A percentile compares a stretch with the other conserved stretches of the same genome.
phyloP scores from a whole-genome alignment of 1,140 invertebrate species.

The Thaumatotibia leucotreta region DNA sequence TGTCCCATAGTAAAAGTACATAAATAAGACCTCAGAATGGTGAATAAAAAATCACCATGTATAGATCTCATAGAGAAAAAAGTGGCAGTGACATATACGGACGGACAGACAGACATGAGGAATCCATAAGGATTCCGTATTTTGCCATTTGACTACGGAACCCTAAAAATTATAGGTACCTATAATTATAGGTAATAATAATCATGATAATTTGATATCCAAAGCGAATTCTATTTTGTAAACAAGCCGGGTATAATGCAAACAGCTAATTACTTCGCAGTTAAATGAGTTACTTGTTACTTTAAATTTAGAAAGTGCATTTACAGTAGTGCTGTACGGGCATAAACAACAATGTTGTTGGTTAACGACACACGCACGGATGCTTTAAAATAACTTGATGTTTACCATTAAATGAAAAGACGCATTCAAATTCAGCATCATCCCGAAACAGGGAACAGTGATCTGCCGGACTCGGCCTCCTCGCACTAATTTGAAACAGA shows the following conservation, averaged over 20 bases:
- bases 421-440: not conserved
- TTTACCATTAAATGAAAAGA: not conserved
- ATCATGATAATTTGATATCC: not conserved
- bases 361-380: not conserved
- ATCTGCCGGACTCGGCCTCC: not conserved
- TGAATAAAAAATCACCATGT: too few species aligned
- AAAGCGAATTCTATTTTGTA: not conserved
- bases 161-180: too few species aligned
- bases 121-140: too few species aligned
- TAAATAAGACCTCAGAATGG: too few species aligned
- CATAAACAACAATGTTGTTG: not conserved
- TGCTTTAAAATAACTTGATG: not conserved
- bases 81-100: too few species aligned
- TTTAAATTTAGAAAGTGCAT: constrained; percentile 3
- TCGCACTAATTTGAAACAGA: constrained; percentile 8
- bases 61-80: too few species aligned
- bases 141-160: too few species aligned
- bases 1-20: too few species aligned
- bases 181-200: too few species aligned
- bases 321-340: not conserved
- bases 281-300: not conserved
- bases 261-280: not conserved
- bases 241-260: not conserved
- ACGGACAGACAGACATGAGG: too few species aligned
- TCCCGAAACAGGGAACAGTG: not conserved